Conservation (phyloP, 2,888 invertebrate genomes). For the Aromia moschata region DNA sequence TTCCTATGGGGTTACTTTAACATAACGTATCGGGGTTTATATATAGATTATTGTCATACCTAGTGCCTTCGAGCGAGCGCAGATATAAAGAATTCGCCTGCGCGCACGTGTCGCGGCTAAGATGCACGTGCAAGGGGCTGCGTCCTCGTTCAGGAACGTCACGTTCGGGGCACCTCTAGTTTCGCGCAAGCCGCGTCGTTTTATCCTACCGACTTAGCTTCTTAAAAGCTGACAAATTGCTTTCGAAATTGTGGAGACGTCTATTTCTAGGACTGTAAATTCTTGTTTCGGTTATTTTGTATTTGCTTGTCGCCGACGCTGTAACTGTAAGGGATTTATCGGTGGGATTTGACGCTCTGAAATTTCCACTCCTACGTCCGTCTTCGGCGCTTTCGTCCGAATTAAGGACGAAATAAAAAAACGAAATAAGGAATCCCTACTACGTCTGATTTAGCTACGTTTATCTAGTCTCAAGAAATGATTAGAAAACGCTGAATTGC, state of each 20-base stretch:
- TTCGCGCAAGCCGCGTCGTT: constrained; percentile 31
- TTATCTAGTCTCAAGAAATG: too few relatives aligned
- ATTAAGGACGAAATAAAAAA: neutral
- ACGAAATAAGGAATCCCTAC: neutral
- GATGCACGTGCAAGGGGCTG: constrained; percentile 30
- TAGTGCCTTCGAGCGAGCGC: constrained; percentile 24
- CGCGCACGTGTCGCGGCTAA: constrained; percentile 33
- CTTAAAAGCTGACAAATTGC: constrained; percentile 43
- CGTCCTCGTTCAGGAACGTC: constrained; percentile 23
- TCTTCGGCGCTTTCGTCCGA: constrained; percentile 2
- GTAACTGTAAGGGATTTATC: constrained; percentile 12
- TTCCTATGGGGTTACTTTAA: neutral
- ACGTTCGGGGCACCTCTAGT: constrained; percentile 31
- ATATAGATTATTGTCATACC: constrained; percentile 28
- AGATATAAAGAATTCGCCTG: constrained; percentile 29
- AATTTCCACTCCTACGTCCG: constrained; percentile 16
- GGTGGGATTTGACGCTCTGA: neutral
- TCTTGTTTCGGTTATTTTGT: constrained; percentile 25
- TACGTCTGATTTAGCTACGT: too few relatives aligned
- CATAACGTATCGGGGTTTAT: constrained; percentile 17
- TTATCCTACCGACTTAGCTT: constrained; percentile 36
- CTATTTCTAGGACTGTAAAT: constrained; percentile 29
- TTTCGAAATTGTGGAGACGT: constrained; percentile 32
- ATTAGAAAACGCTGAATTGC: too few relatives aligned
- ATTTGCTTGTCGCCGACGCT: constrained; percentile 12